Conservation (phyloP, 2,113 vertebrate species). For the Oreochromis niloticus region DNA sequence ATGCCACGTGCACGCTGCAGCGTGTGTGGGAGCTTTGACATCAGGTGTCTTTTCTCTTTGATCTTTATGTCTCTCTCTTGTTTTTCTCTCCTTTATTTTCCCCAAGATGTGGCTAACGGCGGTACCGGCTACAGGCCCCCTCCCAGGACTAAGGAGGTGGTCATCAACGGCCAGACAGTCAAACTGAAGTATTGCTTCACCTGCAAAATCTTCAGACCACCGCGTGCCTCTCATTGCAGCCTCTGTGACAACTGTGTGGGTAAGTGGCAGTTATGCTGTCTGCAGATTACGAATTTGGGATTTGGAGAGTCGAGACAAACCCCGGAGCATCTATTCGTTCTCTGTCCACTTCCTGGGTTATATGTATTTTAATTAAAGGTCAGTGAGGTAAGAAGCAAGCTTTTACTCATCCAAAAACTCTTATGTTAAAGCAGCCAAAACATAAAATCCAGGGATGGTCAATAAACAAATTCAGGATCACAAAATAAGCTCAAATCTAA, state of each 20-base stretch:
- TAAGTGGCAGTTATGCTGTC: conserved; percentile 58
- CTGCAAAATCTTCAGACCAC: conserved; percentile 97
- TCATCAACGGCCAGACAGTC: conserved; percentile 95
- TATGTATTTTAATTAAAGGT: background rate
- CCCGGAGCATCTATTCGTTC: background rate
- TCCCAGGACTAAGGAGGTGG: conserved; percentile 93
- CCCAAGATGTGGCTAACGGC: conserved; percentile 88
- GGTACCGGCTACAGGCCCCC: conserved; percentile 91
- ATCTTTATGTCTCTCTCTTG: background rate
- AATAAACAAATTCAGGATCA: background rate
- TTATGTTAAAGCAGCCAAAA: background rate
- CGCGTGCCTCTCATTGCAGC: conserved; percentile 96
- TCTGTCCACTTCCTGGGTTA: background rate
- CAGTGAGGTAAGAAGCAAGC: background rate
- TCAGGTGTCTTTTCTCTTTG: background rate
- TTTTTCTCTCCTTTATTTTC: background rate
- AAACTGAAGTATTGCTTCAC: conserved; percentile 99
- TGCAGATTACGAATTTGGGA: background rate
- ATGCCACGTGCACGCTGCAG: background rate
- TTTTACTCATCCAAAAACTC: background rate
- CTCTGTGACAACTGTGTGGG: conserved; percentile 99
- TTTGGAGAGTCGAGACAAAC: background rate
- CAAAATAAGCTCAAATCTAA: background rate
- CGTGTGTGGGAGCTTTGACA: background rate
- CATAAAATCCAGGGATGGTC: background rate